These are phyloP conservation scores for Pherbina coryleti DNA, from an alignment of 2,888 invertebrate species.

Conservation along the genomic window DNA sequence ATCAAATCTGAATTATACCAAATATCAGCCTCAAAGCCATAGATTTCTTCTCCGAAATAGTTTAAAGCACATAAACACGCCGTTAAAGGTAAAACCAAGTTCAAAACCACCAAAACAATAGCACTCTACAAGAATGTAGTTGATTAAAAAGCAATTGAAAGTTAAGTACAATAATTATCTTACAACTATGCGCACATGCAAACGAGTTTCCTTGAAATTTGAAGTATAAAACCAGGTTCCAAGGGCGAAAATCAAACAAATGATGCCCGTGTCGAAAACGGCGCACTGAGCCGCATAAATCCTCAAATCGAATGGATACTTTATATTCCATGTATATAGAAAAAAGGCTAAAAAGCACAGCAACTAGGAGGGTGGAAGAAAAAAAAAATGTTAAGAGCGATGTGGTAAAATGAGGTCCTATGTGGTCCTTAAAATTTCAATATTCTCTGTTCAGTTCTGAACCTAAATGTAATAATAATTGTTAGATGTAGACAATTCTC, in stretches of 20 bases:
- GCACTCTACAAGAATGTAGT: constrained; percentile 20
- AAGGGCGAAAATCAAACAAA: constrained; percentile 26
- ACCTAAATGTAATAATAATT: too few relatives aligned
- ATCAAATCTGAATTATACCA: constrained; percentile 6
- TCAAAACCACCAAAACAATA: constrained; percentile 26
- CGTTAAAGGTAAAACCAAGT: neutral
- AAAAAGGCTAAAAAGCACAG: constrained; percentile 11
- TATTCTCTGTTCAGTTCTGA: too few relatives aligned
- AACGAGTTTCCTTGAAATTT: constrained; percentile 41
- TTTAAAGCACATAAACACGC: neutral
- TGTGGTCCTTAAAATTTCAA: neutral
- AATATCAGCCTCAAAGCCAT: constrained; percentile 11
- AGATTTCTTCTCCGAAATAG: constrained; percentile 1
- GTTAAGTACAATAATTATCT: neutral
- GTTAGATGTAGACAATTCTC: too few relatives aligned
- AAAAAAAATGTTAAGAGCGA: neutral
- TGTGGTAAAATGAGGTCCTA: neutral
- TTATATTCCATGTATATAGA: constrained; percentile 7
- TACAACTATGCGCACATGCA: constrained; percentile 40
- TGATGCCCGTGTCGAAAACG: neutral
- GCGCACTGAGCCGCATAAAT: constrained; percentile 28
- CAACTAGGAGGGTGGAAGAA: constrained; percentile 19
- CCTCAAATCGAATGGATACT: constrained; percentile 22
- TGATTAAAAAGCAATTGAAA: neutral
- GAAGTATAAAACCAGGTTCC: constrained; percentile 50